A percentile compares a stretch with the other conserved stretches of the same genome.
Evolutionary conservation across 2,113 vertebrate species (phyloP).

Genomic region (Probosciger aterrimus): DNA sequence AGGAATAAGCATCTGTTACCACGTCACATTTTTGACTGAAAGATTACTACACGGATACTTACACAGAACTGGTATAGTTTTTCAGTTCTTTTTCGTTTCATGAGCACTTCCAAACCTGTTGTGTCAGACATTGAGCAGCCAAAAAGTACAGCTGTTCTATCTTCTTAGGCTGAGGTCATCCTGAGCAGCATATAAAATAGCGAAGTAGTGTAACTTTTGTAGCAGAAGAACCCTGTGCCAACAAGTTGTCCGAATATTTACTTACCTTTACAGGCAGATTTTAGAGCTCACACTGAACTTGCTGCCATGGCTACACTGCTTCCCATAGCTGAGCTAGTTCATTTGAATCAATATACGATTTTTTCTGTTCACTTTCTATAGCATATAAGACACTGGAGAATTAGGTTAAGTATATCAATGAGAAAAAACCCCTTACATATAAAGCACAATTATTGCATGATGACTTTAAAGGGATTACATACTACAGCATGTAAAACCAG

Average conservation of each 20-base stretch:
- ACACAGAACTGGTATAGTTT: background rate
- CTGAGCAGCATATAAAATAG: background rate
- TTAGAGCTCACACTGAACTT: background rate
- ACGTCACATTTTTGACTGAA: background rate
- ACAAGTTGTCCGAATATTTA: slow-evolving; percentile 59
- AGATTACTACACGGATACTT: background rate
- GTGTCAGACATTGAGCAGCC: background rate
- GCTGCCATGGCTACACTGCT: slow-evolving; percentile 4
- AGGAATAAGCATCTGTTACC: background rate
- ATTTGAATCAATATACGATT: background rate
- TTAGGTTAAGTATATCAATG: background rate
- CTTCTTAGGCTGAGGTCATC: background rate
- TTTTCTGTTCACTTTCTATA: background rate
- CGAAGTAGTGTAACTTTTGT: background rate
- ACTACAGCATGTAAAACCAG: background rate
- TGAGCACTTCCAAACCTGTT: background rate
- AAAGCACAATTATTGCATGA: background rate
- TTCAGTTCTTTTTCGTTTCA: background rate
- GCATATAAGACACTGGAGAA: background rate
- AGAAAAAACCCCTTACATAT: background rate
- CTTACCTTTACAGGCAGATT: slow-evolving; percentile 20
- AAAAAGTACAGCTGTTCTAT: background rate
- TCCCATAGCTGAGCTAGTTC: background rate
- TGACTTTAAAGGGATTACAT: background rate
- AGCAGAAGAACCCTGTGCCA: slow-evolving; percentile 8